Base-by-base conservation (phyloP, 1,140 invertebrate genomes). In the Tribolium madens region DNA sequence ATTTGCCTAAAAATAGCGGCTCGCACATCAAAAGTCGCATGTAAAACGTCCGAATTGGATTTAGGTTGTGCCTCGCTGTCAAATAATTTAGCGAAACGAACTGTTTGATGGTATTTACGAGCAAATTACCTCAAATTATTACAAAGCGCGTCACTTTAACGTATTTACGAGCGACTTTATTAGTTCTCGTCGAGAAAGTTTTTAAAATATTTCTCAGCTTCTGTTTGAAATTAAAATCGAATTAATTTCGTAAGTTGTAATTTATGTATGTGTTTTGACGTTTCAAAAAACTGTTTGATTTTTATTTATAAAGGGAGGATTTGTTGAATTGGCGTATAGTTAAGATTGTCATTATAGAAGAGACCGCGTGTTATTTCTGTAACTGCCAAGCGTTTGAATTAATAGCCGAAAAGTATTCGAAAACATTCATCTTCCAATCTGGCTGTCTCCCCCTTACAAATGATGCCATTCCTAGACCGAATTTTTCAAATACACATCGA, bases 41-140 rank as follows among this genome's bases (percentile, higher is more conserved):
- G 53, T 52, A 68, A 74, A 77, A 69, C 73, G 76, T 79, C 78
- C 74, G 46, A 72, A 53, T 47, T 68, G 79, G 75, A 76, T 80
- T 79, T 79, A 76, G 70, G 73, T 50, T 76, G 79, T 79, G 78
- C 77, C 73, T 47, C 48, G 52, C 60, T 81, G 80, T 78, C 78
- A 48, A 70, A 75, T 81, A 81, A 76, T 71, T 81, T 46, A 60
- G 15, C 31, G 6, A 52, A 76, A 81, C 76, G 80, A 81, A 80
- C 78, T 81, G 80, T 81, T 81, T 81, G 79, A 81, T 81, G 71
- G 80, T 81, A 79, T 81, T 81, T 81, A 81, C 76, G 80, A 79
- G 80, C 78, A 79, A 81, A 81, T 81, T 81, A 81, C 78, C 78
- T 76, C 76, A 60, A 79, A 79, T 81, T 79, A 79, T 79, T 76